Evolutionary conservation across 2,113 vertebrate species (phyloP), one percentile per base, ranked within the genome.

Genomic region (Hippocampus guttulatus): DNA sequence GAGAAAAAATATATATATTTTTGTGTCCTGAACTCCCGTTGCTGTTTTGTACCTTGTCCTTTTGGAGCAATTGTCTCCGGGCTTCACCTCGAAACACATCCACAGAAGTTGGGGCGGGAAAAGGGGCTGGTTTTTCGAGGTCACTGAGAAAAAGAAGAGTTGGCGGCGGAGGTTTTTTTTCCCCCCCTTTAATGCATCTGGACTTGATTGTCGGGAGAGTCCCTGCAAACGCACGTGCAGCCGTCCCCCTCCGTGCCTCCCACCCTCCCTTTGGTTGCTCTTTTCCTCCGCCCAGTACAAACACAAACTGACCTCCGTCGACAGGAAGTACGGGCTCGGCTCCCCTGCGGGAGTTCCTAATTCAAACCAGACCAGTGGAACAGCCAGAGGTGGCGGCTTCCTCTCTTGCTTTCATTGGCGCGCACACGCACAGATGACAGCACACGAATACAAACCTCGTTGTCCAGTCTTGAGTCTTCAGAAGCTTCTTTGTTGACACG

Each of bases 321-420:
- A 88, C 90, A 92, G 93, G 91, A 93, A 91, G 90, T 90, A 83
- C 90, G 91, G 85, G 82, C 90, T 90, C 91, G 87, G 88, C 88
- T 92, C 88, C 33, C 90, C 88, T 85, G 89, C 84, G 88, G 92
- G 91, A 88, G 90, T 88, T 88, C 88, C 82, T 93, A 94, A 94
- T 93, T 92, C 90, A 92, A 92, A 94, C 88, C 92, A 93, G 92
- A 88, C 82, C 84, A 84, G 86, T 89, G 84, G 85, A 92, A 90
- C 81, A 90, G 90, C 89, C 88, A 90, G 85, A 83, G 87, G 90
- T 90, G 86, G 88, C 85, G 71, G 71, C 76, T 88, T 77, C 67
- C 80, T 65, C 80, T 27, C 73, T 76, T 47, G 23, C 30, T 67
- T 60, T 75, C 61, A 40, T 57, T 69, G 14, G 43, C 9, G 71